These are phyloP conservation scores for Nephrocerus scutellatus DNA, from an alignment of 2,888 invertebrate species.

Conservation along the genomic window DNA sequence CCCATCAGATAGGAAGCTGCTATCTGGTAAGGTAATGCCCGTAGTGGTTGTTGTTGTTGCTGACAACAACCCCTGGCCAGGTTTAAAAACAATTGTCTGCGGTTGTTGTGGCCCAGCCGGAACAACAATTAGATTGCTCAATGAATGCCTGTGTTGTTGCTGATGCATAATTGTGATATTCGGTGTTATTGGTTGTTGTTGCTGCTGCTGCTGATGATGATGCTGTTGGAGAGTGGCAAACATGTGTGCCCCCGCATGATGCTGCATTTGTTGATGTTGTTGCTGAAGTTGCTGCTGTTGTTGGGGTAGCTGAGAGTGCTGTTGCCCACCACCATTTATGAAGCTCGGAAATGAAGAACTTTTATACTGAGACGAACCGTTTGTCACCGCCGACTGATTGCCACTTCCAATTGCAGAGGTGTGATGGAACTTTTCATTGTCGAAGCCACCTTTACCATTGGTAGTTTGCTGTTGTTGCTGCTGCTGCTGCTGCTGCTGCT, in stretches of 20 bases:
- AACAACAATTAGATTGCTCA: slow-evolving; percentile 44
- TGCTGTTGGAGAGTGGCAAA: too few relatives aligned
- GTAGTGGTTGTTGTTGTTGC: slow-evolving; percentile 16
- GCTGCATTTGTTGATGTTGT: slow-evolving; percentile 22
- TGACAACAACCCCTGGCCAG: slow-evolving; percentile 38
- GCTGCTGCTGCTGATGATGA: too few relatives aligned
- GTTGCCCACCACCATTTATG: slow-evolving; percentile 31
- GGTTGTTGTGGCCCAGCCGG: slow-evolving; percentile 40
- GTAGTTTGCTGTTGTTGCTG: slow-evolving; percentile 23
- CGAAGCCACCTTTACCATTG: slow-evolving; percentile 8
- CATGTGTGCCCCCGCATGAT: too few relatives aligned
- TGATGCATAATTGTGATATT: slow-evolving; percentile 7
- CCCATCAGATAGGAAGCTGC: slow-evolving; percentile 20
- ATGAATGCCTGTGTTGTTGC: slow-evolving; percentile 35
- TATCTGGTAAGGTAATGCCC: slow-evolving; percentile 11
- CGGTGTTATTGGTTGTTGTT: slow-evolving; percentile 18
- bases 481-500: slow-evolving; percentile 29
- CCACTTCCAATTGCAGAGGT: slow-evolving; percentile 28
- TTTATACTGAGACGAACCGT: slow-evolving; percentile 34
- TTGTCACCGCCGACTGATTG: slow-evolving; percentile 30
- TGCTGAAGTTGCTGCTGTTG: slow-evolving; percentile 33
- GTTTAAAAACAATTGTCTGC: slow-evolving; percentile 39
- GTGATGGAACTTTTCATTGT: slow-evolving; percentile 21
- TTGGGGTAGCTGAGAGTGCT: slow-evolving; percentile 31
- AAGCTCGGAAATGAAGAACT: slow-evolving; percentile 45